Evolutionary conservation across 2,888 invertebrate genomes (phyloP), one percentile per base, ranked within the genome.

Genomic region (Stegophylla sp.): DNA sequence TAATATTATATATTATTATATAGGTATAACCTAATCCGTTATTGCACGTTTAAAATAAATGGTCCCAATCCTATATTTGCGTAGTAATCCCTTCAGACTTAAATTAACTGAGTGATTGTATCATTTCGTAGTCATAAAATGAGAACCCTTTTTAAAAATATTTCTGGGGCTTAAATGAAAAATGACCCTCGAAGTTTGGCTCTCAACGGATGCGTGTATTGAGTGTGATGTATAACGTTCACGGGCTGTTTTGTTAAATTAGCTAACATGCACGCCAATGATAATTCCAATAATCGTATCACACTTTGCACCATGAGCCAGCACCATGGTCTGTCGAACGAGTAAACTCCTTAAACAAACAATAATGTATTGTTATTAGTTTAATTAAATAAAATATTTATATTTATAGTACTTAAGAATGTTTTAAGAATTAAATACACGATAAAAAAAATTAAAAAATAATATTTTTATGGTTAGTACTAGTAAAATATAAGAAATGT

Each of bases 271-370:
- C 88, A 89, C 51, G 88, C 88, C 87, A 88, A 88, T 67, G 86
- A 86, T 53, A 88, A 84, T 85, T 89, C 89, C 74, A 89, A 84
- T 17, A 85, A 84, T 59, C 89, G 86, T 84, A 88, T 88, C 1
- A 88, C 75, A 0, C 90, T 89, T 84, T 90, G 89, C 84, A 89
- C 89, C 41, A 87, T 84, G 71, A 89, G 86, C 90, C 90, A 90
- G 0, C 88, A 88, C 89, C 89, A 88, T 13, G 88, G 87, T 72
- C 87, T 86, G 51, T 82, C 81, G 13, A 67, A 23, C 0, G 74
- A 79, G 43, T 82, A 69, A 26, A 69, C 66, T 48, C 74, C 73
- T 56, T 26, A 66, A 61, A 71, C n/a, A 63, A 76, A 72, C 34
- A 63, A 67, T 26, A 23, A 63, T 2, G 20, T 45, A 61, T 20